These are phyloP conservation scores for Gandaritis pyraliata DNA, from an alignment of 2,888 invertebrate species.

Conservation along the genomic window DNA sequence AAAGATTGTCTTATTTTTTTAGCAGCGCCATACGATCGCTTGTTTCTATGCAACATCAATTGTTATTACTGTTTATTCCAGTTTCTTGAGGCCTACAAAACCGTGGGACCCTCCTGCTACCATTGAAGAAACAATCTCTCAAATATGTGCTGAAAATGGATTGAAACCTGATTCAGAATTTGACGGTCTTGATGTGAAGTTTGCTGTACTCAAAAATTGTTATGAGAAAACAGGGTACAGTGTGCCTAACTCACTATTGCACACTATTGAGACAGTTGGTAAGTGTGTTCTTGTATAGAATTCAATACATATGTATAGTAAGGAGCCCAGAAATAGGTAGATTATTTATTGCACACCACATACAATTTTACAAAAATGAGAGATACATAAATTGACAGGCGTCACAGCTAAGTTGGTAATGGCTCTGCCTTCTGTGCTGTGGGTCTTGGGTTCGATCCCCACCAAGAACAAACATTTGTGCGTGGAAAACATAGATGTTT, in stretches of 20 bases:
- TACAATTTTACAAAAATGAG: too few relatives aligned
- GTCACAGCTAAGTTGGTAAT: too few relatives aligned
- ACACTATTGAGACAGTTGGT: slow-evolving; percentile 89
- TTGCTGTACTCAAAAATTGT: slow-evolving; percentile 88
- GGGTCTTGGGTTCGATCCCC: too few relatives aligned
- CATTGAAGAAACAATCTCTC: slow-evolving; percentile 84
- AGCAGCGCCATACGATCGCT: too few relatives aligned
- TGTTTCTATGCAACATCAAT: too few relatives aligned
- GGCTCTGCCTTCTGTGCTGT: too few relatives aligned
- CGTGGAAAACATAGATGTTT: too few relatives aligned
- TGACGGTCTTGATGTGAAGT: slow-evolving; percentile 84
- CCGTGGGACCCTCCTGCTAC: slow-evolving; percentile 90
- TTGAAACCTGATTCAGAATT: slow-evolving; percentile 72
- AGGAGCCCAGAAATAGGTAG: neutral
- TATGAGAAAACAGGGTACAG: slow-evolving; percentile 88
- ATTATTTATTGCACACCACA: too few relatives aligned
- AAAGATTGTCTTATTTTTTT: neutral
- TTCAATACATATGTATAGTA: neutral
- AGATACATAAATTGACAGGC: too few relatives aligned
- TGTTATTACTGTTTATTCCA: slow-evolving; percentile 65
- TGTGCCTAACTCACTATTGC: slow-evolving; percentile 93
- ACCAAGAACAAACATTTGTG: too few relatives aligned
- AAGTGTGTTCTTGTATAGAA: slow-evolving; percentile 45
- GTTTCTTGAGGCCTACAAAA: slow-evolving; percentile 90
- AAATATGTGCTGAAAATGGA: slow-evolving; percentile 85